Evolutionary conservation across 2,113 vertebrate species (phyloP).

Genomic region (Heteronetta atricapilla): DNA sequence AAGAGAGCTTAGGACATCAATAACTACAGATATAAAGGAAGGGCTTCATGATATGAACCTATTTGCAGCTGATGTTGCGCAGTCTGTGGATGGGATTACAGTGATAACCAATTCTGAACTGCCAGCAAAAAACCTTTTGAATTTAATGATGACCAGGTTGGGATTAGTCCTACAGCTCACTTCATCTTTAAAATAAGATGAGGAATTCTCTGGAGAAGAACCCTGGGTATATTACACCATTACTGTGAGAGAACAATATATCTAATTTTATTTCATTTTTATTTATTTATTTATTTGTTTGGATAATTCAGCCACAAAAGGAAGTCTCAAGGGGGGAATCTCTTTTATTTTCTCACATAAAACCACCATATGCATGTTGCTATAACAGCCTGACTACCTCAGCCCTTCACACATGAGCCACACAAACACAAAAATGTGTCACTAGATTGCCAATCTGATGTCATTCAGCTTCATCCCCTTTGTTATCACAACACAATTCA

Average conservation of each 20-base stretch:
- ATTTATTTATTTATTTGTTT: not conserved
- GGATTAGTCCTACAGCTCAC: not conserved
- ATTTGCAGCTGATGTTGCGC: not conserved
- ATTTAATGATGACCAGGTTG: not conserved
- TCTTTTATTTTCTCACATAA: not conserved
- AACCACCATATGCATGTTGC: not conserved
- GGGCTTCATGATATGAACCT: not conserved
- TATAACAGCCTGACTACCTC: not conserved
- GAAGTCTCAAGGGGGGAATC: not conserved
- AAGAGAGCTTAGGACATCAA: not conserved
- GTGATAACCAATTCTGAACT: not conserved
- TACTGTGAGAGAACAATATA: not conserved
- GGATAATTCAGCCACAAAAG: not conserved
- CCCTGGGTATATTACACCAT: not conserved
- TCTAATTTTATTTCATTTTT: not conserved
- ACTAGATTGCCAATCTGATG: not conserved
- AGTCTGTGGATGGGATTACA: not conserved
- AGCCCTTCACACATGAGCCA: rapidly evolving
- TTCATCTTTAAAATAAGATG: rapidly evolving
- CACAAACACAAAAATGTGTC: not conserved
- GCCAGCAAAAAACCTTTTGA: rapidly evolving
- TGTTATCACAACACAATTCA: not conserved
- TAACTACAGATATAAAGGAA: not conserved
- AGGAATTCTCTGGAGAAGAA: not conserved
- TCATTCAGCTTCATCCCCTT: not conserved